Evolutionary conservation across 30 jellyfish, hydroid and myxozoan species (phyloP), one percentile per base, ranked within the genome.

Genomic region (Aurelia aurita): DNA sequence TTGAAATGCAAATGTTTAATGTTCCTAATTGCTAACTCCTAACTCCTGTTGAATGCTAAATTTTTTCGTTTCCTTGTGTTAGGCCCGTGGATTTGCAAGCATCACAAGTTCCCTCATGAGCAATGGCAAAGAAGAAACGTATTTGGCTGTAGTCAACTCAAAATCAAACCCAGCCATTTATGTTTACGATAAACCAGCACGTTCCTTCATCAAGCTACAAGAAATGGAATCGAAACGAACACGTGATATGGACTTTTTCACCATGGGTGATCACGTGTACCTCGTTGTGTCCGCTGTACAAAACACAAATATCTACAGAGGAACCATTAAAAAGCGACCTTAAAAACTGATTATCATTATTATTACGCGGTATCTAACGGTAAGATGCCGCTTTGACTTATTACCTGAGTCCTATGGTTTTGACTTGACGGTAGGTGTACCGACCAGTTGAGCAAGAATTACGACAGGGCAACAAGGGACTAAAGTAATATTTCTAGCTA

Each of bases 81-180:
- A 94, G 99, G 99, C 97, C 10, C 86, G 99, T 12, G 91, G 84
- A 23, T 88, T 94, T 59, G 94, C 97, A 45, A 88, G 95, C 72
- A 84, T 84, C 59, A 72, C 97, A 13, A 94, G 85, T 22, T 39
- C 87, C 0, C 55, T 82, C 85, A 69, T 76, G 85, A 88, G 90
- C 11, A 26, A 72, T 19, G 87, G 81, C 32, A 31, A 58, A 59
- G 84, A 79, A 39, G 91, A 75, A 28, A 89, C 99, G 16, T 94
- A 94, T 63, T 64, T 94, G 81, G 97, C 97, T 18, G 90, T 94
- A 15, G 91, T 86, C 23, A 84, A 81, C 69, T 79, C 87, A 55
- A 90, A 84, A 57, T 85, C 97, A 16, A 82, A 72, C 14, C 97
- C 97, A 0, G 96, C 47, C 32, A 89, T 94, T 54, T 89, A 94